Evolutionary conservation across 2,797 vertebrate genomes (phyloP).

Genomic region (Pachyuromys duprasi): DNA sequence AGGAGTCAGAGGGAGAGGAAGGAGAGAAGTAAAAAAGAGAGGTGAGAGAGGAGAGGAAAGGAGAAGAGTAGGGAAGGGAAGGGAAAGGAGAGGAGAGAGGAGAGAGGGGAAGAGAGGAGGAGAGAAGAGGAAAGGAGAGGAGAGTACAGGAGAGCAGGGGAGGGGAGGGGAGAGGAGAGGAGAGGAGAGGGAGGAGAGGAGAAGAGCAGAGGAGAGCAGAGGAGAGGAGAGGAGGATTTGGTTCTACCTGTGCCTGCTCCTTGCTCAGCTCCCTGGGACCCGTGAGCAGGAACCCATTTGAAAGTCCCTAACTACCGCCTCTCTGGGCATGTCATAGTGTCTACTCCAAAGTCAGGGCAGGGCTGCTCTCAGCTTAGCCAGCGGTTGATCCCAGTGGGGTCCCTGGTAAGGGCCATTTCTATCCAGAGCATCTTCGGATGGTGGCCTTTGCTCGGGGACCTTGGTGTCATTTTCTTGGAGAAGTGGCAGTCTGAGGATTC

Average conservation of each 20-base stretch:
- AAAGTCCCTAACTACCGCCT: background rate
- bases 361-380: background rate
- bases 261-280: background rate
- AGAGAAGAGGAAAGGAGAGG: background rate
- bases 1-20: background rate
- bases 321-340: background rate
- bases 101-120: no score
- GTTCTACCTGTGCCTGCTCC: background rate
- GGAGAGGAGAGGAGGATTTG: background rate
- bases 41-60: background rate
- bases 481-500: background rate
- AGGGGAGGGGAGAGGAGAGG: background rate
- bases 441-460: background rate
- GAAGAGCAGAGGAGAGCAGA: no score
- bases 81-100: background rate
- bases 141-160: no score
- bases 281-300: background rate
- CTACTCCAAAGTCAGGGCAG: background rate
- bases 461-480: background rate
- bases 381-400: background rate
- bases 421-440: background rate
- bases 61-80: background rate
- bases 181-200: no score
- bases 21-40: no score
- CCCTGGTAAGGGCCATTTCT: background rate